Conservation (phyloP, 2,888 invertebrate genomes). For the Rapana venosa region DNA sequence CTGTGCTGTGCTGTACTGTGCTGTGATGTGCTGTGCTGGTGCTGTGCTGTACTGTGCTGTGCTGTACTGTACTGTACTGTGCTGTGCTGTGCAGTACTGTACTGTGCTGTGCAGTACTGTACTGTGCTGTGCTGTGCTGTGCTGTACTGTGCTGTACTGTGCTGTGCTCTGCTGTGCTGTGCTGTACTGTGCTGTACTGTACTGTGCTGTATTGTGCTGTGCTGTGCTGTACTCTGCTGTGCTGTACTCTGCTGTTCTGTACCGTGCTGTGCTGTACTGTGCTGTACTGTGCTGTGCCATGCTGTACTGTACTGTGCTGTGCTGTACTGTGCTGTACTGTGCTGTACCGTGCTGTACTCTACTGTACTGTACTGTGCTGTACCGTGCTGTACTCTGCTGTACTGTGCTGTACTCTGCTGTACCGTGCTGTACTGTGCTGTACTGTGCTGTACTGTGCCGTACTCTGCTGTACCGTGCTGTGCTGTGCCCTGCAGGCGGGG, state of each 20-base stretch:
- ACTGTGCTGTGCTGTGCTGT: constrained; percentile 25
- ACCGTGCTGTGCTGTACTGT: neutral
- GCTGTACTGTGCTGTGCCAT: neutral
- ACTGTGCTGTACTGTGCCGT: neutral
- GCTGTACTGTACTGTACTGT: neutral
- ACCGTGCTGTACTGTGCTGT: neutral
- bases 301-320: neutral
- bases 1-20: neutral
- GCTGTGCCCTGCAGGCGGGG: constrained; percentile 80
- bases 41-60: neutral
- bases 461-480: neutral
- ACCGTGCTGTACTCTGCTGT: neutral
- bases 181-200: neutral
- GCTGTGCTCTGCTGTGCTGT: neutral
- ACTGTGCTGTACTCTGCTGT: neutral
- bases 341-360: neutral
- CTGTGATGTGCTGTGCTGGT: no score
- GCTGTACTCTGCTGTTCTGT: constrained; percentile 18
- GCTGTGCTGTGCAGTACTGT: neutral
- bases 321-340: neutral
- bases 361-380: neutral
- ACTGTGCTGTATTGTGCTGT: neutral
- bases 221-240: neutral
- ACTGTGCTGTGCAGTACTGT: neutral
- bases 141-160: neutral